These are phyloP conservation scores for Archilochus colubris DNA, from an alignment of 2,113 vertebrate genomes.

Conservation along the genomic window DNA sequence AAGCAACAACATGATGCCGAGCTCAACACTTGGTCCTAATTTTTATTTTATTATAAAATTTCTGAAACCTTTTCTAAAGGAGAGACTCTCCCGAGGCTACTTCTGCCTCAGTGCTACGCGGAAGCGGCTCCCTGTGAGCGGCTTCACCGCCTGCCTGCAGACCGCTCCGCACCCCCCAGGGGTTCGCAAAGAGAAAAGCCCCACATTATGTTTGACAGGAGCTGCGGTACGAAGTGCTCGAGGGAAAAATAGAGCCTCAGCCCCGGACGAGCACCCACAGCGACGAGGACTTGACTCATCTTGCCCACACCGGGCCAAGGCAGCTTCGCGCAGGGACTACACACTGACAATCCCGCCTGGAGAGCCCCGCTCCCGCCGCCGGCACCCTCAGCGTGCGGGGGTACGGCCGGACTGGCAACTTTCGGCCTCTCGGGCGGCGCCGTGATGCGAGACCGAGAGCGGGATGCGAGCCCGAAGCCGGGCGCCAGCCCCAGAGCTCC, in stretches of 20 bases:
- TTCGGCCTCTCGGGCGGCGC: too few relatives aligned
- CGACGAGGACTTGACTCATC: rapidly evolving
- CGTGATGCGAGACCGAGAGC: too few relatives aligned
- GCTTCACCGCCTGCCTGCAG: background rate
- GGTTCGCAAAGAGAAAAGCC: too few relatives aligned
- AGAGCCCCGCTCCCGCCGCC: rapidly evolving
- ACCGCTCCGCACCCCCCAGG: rapidly evolving
- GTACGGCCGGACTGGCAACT: background rate
- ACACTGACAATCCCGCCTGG: rapidly evolving
- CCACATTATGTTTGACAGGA: rapidly evolving
- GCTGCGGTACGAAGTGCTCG: rapidly evolving
- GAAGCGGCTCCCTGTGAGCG: background rate
- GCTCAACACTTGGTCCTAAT: background rate
- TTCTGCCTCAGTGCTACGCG: too few relatives aligned
- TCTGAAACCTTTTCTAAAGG: background rate
- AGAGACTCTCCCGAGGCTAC: background rate
- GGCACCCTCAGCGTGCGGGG: too few relatives aligned
- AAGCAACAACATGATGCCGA: background rate
- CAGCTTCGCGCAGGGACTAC: rapidly evolving
- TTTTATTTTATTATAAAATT: too few relatives aligned
- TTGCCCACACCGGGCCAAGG: rapidly evolving
- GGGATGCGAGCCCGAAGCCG: too few relatives aligned
- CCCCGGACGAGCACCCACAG: rapidly evolving
- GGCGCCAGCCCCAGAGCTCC: too few relatives aligned
- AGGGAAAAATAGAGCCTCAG: rapidly evolving